phyloP scores from a whole-genome alignment of 2,797 vertebrate genomes.

The Tympanoctomys barrerae region DNA sequence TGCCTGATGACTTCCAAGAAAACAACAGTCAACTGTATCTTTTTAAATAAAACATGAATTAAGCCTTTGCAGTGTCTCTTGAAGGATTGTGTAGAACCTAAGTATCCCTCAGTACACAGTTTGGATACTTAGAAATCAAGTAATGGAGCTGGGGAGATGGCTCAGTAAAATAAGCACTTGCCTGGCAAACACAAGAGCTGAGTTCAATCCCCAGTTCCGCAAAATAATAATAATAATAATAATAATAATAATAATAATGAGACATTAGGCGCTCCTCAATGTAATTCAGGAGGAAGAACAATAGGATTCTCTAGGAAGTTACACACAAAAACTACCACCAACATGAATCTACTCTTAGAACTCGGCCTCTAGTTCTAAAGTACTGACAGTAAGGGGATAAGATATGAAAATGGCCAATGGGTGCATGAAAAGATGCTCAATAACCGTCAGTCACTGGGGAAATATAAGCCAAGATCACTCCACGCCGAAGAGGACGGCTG shows the following conservation, averaged over 20 bases:
- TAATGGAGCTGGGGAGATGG: neutral
- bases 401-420: neutral
- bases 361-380: constrained; percentile 19
- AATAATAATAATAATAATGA: neutral
- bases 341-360: neutral
- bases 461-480: neutral
- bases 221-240: no score
- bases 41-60: constrained; percentile 50
- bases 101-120: neutral
- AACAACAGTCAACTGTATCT: neutral
- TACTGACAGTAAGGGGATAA: neutral
- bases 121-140: constrained; percentile 15
- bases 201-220: no score
- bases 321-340: neutral
- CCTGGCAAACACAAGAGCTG: no score
- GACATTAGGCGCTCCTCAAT: neutral
- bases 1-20: constrained; percentile 20
- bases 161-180: no score
- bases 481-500: neutral
- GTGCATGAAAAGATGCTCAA: neutral
- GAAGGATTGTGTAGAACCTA: constrained; percentile 12
- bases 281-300: neutral
- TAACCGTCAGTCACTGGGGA: neutral
- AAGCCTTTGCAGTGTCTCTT: neutral
- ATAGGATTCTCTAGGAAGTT: neutral